phyloP scores from a whole-genome alignment of 23 tunicate species.

The Trididemnum clinides region DNA sequence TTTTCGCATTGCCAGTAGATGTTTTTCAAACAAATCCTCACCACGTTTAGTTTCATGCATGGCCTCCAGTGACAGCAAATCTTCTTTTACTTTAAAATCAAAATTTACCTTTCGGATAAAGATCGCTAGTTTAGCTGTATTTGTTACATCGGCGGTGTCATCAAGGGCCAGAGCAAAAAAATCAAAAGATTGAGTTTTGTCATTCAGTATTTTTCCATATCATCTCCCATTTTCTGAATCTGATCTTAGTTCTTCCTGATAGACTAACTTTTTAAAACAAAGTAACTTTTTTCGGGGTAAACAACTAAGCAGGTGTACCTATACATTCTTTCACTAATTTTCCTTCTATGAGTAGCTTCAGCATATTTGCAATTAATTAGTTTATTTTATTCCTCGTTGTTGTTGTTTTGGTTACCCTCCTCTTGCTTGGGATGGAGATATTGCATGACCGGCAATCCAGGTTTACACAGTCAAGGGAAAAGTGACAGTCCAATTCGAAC shows the following conservation, averaged over 20 bases:
- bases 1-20: constrained; percentile 54
- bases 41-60: constrained; percentile 58
- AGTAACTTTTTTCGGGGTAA: constrained; percentile 49
- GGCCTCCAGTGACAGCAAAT: constrained; percentile 54
- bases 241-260: constrained; percentile 68
- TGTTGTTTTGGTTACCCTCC: no score
- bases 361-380: constrained; percentile 55
- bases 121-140: constrained; percentile 65
- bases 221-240: constrained; percentile 64
- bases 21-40: constrained; percentile 53
- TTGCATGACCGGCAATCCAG: no score
- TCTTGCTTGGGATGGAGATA: no score
- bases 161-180: constrained; percentile 57
- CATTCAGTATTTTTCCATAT: constrained; percentile 68
- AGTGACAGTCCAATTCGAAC: no score
- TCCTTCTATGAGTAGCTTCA: constrained; percentile 45
- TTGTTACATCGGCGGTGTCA: constrained; percentile 60
- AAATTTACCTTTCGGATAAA: constrained; percentile 60
- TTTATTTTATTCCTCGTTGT: no score
- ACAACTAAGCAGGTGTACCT: constrained; percentile 41
- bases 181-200: constrained; percentile 30
- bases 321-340: constrained; percentile 49
- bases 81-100: constrained; percentile 56
- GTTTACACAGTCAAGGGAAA: no score
- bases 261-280: constrained; percentile 65